Base-by-base conservation (phyloP, 2,888 invertebrate species). In the Apodemia hepburni region DNA sequence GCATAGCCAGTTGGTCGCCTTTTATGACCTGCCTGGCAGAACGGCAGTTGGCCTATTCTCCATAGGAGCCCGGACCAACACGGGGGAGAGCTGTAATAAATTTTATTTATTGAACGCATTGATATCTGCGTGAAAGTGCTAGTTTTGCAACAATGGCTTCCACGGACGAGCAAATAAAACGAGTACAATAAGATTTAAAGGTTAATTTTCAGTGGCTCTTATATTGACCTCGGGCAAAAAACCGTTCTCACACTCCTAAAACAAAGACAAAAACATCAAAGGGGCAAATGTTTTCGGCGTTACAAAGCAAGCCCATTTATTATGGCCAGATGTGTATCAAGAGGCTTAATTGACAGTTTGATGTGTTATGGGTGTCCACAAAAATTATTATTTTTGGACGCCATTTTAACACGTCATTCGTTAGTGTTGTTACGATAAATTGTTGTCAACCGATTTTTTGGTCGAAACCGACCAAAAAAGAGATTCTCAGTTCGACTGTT, bases 241-340 rank as follows among this genome's bases (percentile, higher is more conserved):
- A 57, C 8, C 4, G 27, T 57, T 57, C 57, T 57, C 57, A 57
- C 57, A 57, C 57, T 57, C 57, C 15, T 57, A 29, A 57, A 57
- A 57, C 57, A 57, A 57, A 57, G 57, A n/a, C 57, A n/a, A 57
- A 54, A 57, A 57, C 57, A 57, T 57, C 29, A 57, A 57, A 57
- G 57, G 57, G 57, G 29, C 57, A 8, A 29, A 57, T 57, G 57
- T 57, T 57, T 57, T 57, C 57, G 57, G 57, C 57, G 57, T 57
- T 29, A 29, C 57, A 57, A 57, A 57, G 57, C 29, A n/a, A 27
- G 57, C 27, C 29, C 57, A 57, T 57, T 57, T 57, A 57, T 57
- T 8, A 57, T 29, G 29, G 29, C 57, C 57, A 57, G 57, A 57
- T 57, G 57, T 57, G 57, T 57, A 57, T 57, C 57, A 12, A 29